Evolutionary conservation across 2,888 invertebrate species (phyloP).

Genomic region (Disparrhopalites patrizii): DNA sequence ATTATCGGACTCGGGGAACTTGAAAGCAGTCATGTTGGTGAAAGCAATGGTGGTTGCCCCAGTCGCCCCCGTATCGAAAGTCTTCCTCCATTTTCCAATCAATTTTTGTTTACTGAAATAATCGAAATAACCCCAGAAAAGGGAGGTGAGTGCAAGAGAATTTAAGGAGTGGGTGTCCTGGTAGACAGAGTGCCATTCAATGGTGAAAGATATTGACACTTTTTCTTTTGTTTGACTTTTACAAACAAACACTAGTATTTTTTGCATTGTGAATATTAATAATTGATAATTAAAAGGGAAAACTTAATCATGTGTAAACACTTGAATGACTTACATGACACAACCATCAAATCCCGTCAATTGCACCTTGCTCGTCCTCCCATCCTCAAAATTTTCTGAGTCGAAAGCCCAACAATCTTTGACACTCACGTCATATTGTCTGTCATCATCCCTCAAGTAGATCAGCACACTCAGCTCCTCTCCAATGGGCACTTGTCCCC

Average conservation of each 20-base stretch:
- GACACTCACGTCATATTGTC: conserved; percentile 64
- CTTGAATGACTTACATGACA: conserved; percentile 60
- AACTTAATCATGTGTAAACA: not conserved
- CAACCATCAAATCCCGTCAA: conserved; percentile 65
- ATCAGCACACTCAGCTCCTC: conserved; percentile 66
- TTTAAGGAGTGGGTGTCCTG: no score
- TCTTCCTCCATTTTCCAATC: conserved; percentile 63
- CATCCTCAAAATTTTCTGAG: conserved; percentile 59
- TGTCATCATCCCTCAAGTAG: conserved; percentile 63
- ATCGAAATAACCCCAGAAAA: no score
- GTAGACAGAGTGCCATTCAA: no score
- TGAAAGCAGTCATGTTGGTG: conserved; percentile 67
- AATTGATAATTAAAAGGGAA: not conserved
- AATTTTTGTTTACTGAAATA: conserved; percentile 59
- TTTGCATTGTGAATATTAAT: not conserved
- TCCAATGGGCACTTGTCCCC: conserved; percentile 64
- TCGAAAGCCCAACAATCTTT: conserved; percentile 72
- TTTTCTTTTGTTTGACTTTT: not conserved
- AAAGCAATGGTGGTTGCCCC: conserved; percentile 64
- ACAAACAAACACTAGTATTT: no score
- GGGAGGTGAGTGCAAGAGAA: no score
- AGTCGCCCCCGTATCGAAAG: conserved; percentile 58
- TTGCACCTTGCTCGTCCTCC: conserved; percentile 60
- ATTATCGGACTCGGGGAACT: conserved; percentile 69
- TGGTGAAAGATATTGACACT: not conserved